Evolutionary conservation across 2,888 invertebrate genomes (phyloP).

Genomic region (Drepana falcataria): DNA sequence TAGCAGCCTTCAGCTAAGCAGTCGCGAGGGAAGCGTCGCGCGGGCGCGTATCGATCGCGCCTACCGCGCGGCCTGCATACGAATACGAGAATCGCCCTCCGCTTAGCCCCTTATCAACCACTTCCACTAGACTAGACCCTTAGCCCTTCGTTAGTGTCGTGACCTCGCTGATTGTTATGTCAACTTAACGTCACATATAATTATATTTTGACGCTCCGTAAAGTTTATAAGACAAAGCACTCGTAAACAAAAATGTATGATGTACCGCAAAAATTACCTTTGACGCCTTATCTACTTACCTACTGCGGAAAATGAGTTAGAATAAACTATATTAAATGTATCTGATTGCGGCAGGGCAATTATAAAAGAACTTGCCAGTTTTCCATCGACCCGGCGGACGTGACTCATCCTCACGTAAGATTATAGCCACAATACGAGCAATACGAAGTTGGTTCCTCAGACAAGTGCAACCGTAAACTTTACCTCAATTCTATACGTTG

Average conservation of each 20-base stretch:
- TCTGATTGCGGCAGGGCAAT: conserved; percentile 31
- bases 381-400: conserved; percentile 38
- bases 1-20: conserved; percentile 46
- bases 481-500: too few species aligned
- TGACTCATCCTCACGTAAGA: conserved; percentile 38
- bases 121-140: conserved; percentile 56
- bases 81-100: conserved; percentile 69
- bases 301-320: too few species aligned
- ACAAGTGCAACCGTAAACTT: too few species aligned
- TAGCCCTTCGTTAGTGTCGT: conserved; percentile 55
- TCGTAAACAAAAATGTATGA: too few species aligned
- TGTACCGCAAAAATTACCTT: too few species aligned
- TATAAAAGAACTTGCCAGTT: conserved; percentile 54
- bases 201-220: neutral
- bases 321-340: neutral
- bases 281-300: too few species aligned
- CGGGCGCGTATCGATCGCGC: conserved; percentile 76
- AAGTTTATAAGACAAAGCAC: too few species aligned
- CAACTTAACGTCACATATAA: conserved; percentile 26
- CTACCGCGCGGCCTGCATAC: conserved; percentile 72
- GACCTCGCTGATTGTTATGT: conserved; percentile 55
- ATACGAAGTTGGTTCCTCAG: too few species aligned
- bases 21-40: conserved; percentile 64
- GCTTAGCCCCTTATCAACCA: conserved; percentile 66
- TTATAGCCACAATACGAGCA: too few species aligned